Base-by-base conservation (phyloP, 2,797 vertebrate species). In the Pteronotus mesoamericanus region DNA sequence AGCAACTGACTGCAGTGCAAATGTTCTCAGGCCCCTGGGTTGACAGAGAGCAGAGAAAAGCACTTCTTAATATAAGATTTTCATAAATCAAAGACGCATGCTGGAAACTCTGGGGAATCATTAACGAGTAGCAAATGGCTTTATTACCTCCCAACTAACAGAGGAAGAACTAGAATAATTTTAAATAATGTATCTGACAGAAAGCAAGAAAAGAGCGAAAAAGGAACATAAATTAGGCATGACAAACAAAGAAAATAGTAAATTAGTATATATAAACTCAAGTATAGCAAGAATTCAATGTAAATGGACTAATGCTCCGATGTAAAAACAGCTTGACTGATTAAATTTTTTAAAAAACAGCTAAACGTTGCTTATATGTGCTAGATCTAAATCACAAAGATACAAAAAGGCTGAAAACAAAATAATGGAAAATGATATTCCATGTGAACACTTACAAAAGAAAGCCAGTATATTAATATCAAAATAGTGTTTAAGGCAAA, bases 331-430 rank as follows among this genome's bases (percentile, higher is more conserved):
- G 4, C 48, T 85, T 39, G 77, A 55, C 21, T 48, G 39, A 14
- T 29, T 86, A 42, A 66, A 37, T 91, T 95, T 85, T 91, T 95
- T 85, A 39, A 79, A 64, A 96, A 90, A 74, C 42, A 79, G 34
- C 3, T 64, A 16, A 59, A 39, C 64, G 57, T 39, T 91, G 2
- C 32, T 82, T 48, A 46, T 8, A 9, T 29, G 37, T 71, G 5
- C 34, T 16, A 34, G 3, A 0, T 66, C 71, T 83, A 79, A 96
- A 96, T 44, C 48, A 53, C 46, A 77, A 96, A 69, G 48, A 53
- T 57, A 46, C 4, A 90, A 19, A 48, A 69, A 68, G 12, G 24
- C 4, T 34, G 51, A 75, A 74, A 66, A 53, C 12, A 53, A 89
- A 87, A 80, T 11, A 51, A 82, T 2, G 6, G 29, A 32, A 92